phyloP scores from a whole-genome alignment of 2,888 invertebrate genomes.

The Cataglyphis rosenhaueri region DNA sequence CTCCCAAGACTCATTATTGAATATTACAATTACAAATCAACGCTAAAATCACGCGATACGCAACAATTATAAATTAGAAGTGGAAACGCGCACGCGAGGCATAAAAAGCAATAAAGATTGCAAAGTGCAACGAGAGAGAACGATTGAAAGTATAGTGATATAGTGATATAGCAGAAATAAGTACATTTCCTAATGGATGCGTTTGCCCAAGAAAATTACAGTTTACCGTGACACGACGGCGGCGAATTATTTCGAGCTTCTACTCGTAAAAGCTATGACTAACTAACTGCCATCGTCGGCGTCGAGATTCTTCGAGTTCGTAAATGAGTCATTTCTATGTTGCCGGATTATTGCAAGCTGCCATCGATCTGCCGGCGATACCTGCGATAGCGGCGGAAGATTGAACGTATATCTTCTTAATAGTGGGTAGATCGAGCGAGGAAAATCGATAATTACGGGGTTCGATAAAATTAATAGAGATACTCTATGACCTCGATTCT shows the following conservation, averaged over 20 bases:
- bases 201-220: slow-evolving; percentile 40
- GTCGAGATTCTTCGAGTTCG: slow-evolving; percentile 30
- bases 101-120: slow-evolving; percentile 27
- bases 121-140: slow-evolving; percentile 16
- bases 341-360: slow-evolving; percentile 28
- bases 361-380: slow-evolving; percentile 30
- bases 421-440: slow-evolving; percentile 19
- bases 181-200: slow-evolving; percentile 24
- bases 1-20: not conserved
- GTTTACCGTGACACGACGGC: slow-evolving; percentile 25
- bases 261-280: slow-evolving; percentile 29
- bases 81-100: not conserved
- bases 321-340: slow-evolving; percentile 43
- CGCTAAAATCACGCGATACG: slow-evolving; percentile 2
- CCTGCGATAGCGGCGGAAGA: not conserved
- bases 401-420: slow-evolving; percentile 7
- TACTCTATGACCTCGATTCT: slow-evolving; percentile 24
- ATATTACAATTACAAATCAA: not conserved
- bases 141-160: slow-evolving; percentile 2
- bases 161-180: not conserved
- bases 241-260: slow-evolving; percentile 55
- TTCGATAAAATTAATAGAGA: slow-evolving; percentile 20
- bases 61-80: slow-evolving; percentile 28
- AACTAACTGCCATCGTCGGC: not conserved
- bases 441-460: slow-evolving; percentile 41